Evolutionary conservation across 2,797 vertebrate species (phyloP).

Genomic region (Danio choprae): DNA sequence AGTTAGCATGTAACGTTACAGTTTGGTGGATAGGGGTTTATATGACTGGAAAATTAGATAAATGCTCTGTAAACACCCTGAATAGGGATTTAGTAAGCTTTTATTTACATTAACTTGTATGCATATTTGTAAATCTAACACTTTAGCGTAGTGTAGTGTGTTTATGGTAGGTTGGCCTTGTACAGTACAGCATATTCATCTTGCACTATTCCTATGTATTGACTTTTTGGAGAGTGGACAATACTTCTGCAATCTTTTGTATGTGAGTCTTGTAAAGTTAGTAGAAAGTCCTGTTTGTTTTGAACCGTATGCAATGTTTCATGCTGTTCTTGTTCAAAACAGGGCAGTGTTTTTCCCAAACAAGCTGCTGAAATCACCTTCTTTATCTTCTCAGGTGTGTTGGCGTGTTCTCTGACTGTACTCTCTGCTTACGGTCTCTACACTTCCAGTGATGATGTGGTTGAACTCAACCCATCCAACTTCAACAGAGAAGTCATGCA

Average conservation of each 20-base stretch:
- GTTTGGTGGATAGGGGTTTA: background rate
- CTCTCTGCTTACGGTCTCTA: constrained; percentile 85
- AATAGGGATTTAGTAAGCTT: background rate
- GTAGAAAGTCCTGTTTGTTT: background rate
- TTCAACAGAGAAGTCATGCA: constrained; percentile 95
- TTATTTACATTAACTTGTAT: background rate
- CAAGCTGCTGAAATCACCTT: background rate
- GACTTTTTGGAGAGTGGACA: background rate
- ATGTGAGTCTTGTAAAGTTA: background rate
- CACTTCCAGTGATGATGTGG: constrained; percentile 90
- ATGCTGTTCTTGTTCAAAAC: background rate
- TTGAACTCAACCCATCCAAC: constrained; percentile 90
- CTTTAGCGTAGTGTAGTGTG: background rate
- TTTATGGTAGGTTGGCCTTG: background rate
- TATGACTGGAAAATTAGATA: background rate
- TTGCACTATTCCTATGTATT: background rate
- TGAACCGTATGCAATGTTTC: background rate
- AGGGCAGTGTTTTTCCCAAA: background rate
- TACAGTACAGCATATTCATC: background rate
- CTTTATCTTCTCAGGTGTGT: constrained; percentile 77
- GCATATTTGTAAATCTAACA: background rate
- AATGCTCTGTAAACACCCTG: background rate
- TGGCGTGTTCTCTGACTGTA: constrained; percentile 82
- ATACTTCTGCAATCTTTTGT: background rate
- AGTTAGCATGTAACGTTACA: background rate